A percentile compares a stretch with the other conserved stretches of the same genome.
phyloP scores from a whole-genome alignment of 2,888 invertebrate species.

The Prosapia bicincta region DNA sequence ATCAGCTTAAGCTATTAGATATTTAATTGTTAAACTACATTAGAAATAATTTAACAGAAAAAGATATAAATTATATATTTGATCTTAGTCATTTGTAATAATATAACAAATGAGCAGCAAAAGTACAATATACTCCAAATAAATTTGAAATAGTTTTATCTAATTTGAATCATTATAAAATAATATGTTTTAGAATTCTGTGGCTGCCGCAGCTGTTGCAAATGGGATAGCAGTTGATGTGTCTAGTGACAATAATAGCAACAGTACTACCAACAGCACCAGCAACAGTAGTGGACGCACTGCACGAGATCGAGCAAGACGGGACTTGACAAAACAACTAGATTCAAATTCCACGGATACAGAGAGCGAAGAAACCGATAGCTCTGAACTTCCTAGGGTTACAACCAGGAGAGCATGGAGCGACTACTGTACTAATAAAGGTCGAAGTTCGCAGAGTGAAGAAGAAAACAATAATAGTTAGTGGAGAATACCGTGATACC shows the following conservation, averaged over 20 bases:
- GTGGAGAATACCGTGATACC: constrained; percentile 7
- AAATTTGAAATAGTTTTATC: too few species aligned
- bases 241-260: not conserved
- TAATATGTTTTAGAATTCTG: constrained; percentile 43
- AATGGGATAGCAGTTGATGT: constrained; percentile 4
- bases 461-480: constrained; percentile 53
- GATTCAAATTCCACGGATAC: constrained; percentile 47
- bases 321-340: constrained; percentile 53
- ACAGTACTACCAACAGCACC: not conserved
- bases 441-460: constrained; percentile 59
- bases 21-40: too few species aligned
- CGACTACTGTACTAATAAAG: constrained; percentile 59
- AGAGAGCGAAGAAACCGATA: constrained; percentile 42
- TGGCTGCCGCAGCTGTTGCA: constrained; percentile 38
- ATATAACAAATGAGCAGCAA: too few species aligned
- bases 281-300: not conserved
- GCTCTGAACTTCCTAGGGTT: constrained; percentile 55
- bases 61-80: too few species aligned
- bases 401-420: constrained; percentile 74
- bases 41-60: too few species aligned
- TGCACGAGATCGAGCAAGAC: constrained; percentile 50
- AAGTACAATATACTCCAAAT: too few species aligned
- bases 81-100: too few species aligned
- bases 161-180: too few species aligned
- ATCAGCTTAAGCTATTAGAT: too few species aligned